These are phyloP conservation scores for Gasterosteus nipponicus DNA, from an alignment of 2,113 vertebrate species.

Conservation along the genomic window DNA sequence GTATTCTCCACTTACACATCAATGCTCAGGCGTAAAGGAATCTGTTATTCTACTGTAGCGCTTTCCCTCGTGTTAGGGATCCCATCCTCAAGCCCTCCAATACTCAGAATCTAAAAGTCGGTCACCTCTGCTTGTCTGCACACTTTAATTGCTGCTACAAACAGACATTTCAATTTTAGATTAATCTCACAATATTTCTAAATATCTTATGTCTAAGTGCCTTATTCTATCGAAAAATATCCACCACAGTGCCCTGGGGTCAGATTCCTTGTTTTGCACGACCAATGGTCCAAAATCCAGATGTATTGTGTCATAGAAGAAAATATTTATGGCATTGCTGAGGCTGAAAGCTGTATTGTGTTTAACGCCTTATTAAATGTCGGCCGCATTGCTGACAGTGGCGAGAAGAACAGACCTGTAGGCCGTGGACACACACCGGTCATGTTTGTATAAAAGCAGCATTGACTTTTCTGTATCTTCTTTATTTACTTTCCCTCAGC, in stretches of 20 bases:
- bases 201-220: no score
- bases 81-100: no score
- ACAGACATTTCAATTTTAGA: no score
- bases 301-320: not conserved
- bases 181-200: no score
- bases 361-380: not conserved
- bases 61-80: no score
- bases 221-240: no score
- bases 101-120: no score
- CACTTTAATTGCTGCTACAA: no score
- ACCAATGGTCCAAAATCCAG: not conserved
- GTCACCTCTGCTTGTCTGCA: no score
- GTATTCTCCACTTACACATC: not conserved
- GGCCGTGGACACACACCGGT: constrained; percentile 4
- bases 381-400: constrained; percentile 1
- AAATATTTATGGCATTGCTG: not conserved
- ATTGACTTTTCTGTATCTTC: constrained; percentile 15
- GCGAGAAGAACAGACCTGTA: constrained; percentile 1
- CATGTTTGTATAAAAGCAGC: constrained; percentile 21
- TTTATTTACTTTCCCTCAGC: not conserved
- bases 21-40: not conserved
- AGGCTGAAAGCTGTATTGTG: not conserved
- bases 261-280: not conserved
- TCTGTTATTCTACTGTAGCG: no score
- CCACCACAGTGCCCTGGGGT: not conserved